A percentile compares a stretch with the other conserved stretches of the same genome.
These are phyloP conservation scores for Phthorimaea operculella DNA, from an alignment of 1,140 invertebrate genomes.

Conservation along the genomic window DNA sequence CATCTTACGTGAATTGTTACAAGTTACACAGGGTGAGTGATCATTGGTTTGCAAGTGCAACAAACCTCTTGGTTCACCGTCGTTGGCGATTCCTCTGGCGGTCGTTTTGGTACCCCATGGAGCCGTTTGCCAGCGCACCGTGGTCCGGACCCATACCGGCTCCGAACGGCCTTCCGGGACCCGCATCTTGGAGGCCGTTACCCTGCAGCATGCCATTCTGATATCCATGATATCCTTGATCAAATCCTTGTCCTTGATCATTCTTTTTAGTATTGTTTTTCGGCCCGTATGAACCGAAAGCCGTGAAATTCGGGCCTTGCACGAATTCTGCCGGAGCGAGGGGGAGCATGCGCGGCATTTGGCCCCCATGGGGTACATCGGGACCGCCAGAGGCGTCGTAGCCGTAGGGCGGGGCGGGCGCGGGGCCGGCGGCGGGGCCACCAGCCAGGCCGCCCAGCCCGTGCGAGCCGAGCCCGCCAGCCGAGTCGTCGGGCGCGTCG, in stretches of 20 bases:
- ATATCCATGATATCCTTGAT: constrained; percentile 21
- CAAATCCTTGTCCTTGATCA: constrained; percentile 24
- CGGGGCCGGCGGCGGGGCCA: constrained; percentile 25
- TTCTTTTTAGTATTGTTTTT: constrained; percentile 39
- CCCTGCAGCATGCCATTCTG: constrained; percentile 36
- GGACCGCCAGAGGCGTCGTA: constrained; percentile 53
- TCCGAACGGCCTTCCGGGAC: constrained; percentile 41
- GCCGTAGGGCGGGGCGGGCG: constrained; percentile 28
- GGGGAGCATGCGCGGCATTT: constrained; percentile 53
- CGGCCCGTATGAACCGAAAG: constrained; percentile 53
- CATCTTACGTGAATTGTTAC: no score
- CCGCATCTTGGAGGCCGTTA: constrained; percentile 44
- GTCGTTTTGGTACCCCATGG: constrained; percentile 62
- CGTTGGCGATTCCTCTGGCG: constrained; percentile 61
- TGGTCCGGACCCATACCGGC: constrained; percentile 33
- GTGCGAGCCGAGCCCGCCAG: constrained; percentile 34
- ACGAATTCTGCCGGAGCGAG: constrained; percentile 25
- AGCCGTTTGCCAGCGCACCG: constrained; percentile 51
- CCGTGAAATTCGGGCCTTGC: constrained; percentile 54
- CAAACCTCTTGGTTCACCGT: constrained; percentile 62
- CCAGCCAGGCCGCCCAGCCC: constrained; percentile 17
- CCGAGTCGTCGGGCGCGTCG: constrained; percentile 31
- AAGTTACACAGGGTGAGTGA: constrained; percentile 30
- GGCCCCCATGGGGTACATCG: constrained; percentile 54
- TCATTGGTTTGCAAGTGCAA: constrained; percentile 58